These are phyloP conservation scores for Centroberyx gerrardi DNA, from an alignment of 2,797 vertebrate genomes.

Conservation along the genomic window DNA sequence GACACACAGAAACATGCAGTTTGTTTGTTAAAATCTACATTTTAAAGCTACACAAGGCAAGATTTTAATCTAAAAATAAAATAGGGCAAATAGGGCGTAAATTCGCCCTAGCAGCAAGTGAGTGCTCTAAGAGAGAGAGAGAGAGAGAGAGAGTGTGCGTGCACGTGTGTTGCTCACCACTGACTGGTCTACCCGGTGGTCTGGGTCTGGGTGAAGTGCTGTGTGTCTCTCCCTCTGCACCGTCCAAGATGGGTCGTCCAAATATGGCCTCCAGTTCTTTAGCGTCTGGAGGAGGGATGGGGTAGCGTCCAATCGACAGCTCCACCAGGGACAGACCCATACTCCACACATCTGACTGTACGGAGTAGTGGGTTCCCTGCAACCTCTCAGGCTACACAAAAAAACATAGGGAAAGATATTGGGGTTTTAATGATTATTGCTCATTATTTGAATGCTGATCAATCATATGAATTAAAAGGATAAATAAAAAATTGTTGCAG, in stretches of 20 bases:
- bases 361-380: conserved; percentile 92
- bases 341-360: conserved; percentile 94
- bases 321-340: conserved; percentile 94
- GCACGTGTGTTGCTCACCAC: conserved; percentile 40
- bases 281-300: conserved; percentile 91
- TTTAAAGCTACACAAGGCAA: too few relatives aligned
- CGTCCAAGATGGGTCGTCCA: conserved; percentile 85
- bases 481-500: neutral
- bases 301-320: conserved; percentile 90
- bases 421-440: neutral
- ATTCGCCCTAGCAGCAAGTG: too few relatives aligned
- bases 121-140: too few relatives aligned
- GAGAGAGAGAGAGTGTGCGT: too few relatives aligned
- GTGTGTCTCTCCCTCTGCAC: conserved; percentile 81
- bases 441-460: neutral
- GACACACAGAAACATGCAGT: too few relatives aligned
- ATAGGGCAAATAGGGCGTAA: too few relatives aligned
- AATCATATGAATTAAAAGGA: neutral
- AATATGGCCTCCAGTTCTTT: conserved; percentile 93
- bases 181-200: conserved; percentile 79
- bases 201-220: conserved; percentile 89
- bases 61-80: too few relatives aligned
- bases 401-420: neutral
- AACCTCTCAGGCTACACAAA: conserved; percentile 88
- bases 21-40: too few relatives aligned